Evolutionary conservation across 2,888 invertebrate species (phyloP), one percentile per base, ranked within the genome.

Genomic region (Gandaritis pyraliata): DNA sequence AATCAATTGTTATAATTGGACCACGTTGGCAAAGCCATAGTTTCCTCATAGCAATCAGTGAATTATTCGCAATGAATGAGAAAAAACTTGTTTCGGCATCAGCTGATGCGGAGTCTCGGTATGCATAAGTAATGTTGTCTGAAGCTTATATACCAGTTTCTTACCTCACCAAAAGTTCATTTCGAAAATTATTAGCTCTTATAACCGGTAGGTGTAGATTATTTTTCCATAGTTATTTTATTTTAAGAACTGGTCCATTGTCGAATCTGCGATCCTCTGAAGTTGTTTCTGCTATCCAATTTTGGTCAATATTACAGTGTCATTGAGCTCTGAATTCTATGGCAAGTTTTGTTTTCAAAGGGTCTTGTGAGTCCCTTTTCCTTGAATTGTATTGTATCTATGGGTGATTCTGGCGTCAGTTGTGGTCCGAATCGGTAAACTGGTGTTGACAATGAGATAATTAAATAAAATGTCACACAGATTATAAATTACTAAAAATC

Each of bases 41-140:
- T 71, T 72, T 73, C 71, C 68, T 70, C 65, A 71, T 67, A 66
- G 53, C 66, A 58, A 59, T 61, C 57, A 54, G 60, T 38, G 48
- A 61, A 49, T 58, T 64, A 76, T 77, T 75, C 72, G 69, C 70
- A 79, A 78, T 84, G 85, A 86, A 85, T 83, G 84, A 74, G 79
- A 73, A 73, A 61, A 67, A 85, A 86, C 88, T 86, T 73, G 71
- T 86, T 88, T 79, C 66, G 65, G 72, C 75, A 86, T 89, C 91
- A 91, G 90, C 91, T 90, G 90, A 90, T 86, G 74, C 71, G 72
- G 61, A 64, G 69, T 63, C 70, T 72, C 58, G 82, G 82, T 77
- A 83, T 85, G 88, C 83, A 87, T 86, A 82, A 79, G 82, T 85
- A 74, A 76, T 70, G 66, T 46, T 75, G 72, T 72, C 69, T 68